phyloP scores from a whole-genome alignment of 1,140 invertebrate genomes.

The Procambarus clarkii region DNA sequence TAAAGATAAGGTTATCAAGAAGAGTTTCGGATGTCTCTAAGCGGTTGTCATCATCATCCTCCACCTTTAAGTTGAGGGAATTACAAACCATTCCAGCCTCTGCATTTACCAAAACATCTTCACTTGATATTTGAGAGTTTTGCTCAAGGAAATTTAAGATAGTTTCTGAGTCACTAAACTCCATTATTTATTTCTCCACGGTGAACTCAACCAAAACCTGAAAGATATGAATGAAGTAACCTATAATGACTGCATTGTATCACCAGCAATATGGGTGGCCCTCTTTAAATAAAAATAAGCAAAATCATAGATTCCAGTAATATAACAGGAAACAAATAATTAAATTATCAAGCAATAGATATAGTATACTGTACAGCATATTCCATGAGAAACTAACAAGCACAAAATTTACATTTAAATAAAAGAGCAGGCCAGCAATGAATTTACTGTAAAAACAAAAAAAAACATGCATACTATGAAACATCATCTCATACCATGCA shows the following conservation, averaged over 20 bases:
- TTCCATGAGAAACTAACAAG: too few species aligned
- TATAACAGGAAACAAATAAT: background rate
- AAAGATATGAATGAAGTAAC: constrained; percentile 25
- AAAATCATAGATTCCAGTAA: background rate
- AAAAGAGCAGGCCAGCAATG: too few species aligned
- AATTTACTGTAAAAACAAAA: too few species aligned
- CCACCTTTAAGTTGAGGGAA: background rate
- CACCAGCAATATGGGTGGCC: background rate
- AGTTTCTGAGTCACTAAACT: constrained; percentile 12
- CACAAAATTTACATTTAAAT: too few species aligned
- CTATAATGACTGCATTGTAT: constrained; percentile 31
- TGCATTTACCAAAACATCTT: background rate
- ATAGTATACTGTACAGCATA: background rate
- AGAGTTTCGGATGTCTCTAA: background rate
- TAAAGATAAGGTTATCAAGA: background rate
- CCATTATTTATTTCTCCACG: constrained; percentile 17
- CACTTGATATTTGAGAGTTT: background rate
- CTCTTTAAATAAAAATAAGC: background rate
- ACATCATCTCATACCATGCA: too few species aligned
- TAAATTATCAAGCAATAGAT: background rate
- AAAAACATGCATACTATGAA: too few species aligned
- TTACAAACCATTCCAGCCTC: background rate
- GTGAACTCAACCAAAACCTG: constrained; percentile 53
- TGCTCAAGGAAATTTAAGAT: background rate
- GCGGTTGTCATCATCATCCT: background rate